Evolutionary conservation across 2,888 invertebrate genomes (phyloP), one percentile per base, ranked within the genome.

Genomic region (Apodemia hepburni): DNA sequence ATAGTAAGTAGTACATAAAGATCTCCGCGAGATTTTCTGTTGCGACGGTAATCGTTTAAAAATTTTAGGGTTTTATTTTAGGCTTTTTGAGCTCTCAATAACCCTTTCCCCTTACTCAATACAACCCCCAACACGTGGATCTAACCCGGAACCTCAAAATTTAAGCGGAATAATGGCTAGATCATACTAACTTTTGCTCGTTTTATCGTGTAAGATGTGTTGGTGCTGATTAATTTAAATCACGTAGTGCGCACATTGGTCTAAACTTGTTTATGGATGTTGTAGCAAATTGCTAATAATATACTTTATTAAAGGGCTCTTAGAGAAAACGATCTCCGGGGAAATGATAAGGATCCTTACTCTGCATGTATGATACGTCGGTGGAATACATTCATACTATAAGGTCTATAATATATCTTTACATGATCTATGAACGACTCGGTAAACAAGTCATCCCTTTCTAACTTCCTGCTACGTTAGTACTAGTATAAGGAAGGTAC

Each of bases 281-380:
- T 66, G 66, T 66, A 66, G 70, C 68, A 70, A 66, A 70, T 70
- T 66, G 66, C 70, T 70, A 70, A 70, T 69, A 69, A 69, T 69
- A 47, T 61, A 65, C 64, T 64, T 69, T 69, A 70, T 70, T 70
- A 70, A 66, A 66, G 69, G 66, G 64, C 61, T 60, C 66, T 66
- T 54, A 58, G 61, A 67, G 69, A 66, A 61, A 66, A 65, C 69
- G 67, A 65, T 65, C 61, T 59, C 64, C 59, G 64, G 62, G 60
- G 64, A 61, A 65, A 61, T 59, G 63, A 62, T 58, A 62, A 61
- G 61, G 60, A 66, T 65, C 54, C 18, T 54, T 54, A 54, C 15
- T 54, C 22, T 54, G 12, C 54, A 54, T 54, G 27, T 54, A 33
- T 7, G 33, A 8, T 33, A 18, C 27, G 51, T 54, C 27, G 5